Percentiles rank a stretch among this genome's conserved stretches.
These are phyloP conservation scores for Bombus balteatus DNA, from an alignment of 1,140 invertebrate species.

Conservation along the genomic window DNA sequence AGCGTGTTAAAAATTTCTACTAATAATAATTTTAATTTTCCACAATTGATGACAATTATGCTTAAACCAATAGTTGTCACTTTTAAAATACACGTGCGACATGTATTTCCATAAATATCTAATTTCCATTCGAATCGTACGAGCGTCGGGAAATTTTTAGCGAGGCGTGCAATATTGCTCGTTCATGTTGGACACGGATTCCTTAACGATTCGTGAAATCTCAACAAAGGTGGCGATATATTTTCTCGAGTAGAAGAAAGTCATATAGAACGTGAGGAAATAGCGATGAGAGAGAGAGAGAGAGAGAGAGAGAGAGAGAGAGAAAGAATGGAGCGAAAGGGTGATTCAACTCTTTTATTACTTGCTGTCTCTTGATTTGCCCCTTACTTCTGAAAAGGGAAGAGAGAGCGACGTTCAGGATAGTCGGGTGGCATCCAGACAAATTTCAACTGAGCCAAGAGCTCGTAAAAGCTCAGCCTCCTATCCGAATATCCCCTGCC, in stretches of 20 bases:
- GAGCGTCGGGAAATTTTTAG: background rate
- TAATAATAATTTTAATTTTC: too few species aligned
- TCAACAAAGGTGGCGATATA: background rate
- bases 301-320: background rate
- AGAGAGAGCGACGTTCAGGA: slow-evolving; percentile 62
- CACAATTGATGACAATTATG: too few species aligned
- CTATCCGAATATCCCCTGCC: slow-evolving; percentile 32
- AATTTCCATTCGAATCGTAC: background rate
- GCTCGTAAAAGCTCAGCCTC: slow-evolving; percentile 77
- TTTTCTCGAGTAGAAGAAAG: background rate
- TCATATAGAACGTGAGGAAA: background rate
- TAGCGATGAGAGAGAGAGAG: background rate
- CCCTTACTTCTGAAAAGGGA: slow-evolving; percentile 50
- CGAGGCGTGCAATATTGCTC: background rate
- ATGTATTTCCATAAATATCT: background rate
- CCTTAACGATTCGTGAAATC: slow-evolving; percentile 1
- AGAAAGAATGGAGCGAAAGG: slow-evolving; percentile 8
- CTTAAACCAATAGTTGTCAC: too few species aligned
- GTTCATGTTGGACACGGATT: background rate
- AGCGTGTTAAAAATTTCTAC: too few species aligned
- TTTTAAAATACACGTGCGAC: too few species aligned
- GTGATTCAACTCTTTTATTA: slow-evolving; percentile 73
- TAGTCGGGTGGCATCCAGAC: slow-evolving; percentile 74
- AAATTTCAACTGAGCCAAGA: slow-evolving; percentile 79
- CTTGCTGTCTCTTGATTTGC: slow-evolving; percentile 70